Evolutionary conservation across 2,113 vertebrate species (phyloP).

Genomic region (Stegostoma tigrinum): DNA sequence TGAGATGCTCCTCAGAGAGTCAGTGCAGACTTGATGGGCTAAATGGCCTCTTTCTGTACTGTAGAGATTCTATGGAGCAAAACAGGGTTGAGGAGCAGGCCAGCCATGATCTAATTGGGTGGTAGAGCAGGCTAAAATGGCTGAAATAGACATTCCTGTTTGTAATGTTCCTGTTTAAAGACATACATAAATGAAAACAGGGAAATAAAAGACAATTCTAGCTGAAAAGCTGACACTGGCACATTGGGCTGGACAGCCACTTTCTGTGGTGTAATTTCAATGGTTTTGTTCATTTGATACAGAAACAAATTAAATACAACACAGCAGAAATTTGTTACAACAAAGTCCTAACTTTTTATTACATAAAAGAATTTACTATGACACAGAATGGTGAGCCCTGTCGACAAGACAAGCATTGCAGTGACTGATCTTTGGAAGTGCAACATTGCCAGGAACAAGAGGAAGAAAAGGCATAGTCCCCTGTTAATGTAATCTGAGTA

Average conservation of each 20-base stretch:
- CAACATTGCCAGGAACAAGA: constrained; percentile 1
- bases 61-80: not conserved
- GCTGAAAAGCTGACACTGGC: not conserved
- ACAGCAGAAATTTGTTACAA: not conserved
- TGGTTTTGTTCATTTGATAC: not conserved
- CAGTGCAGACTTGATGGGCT: too few relatives aligned
- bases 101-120: not conserved
- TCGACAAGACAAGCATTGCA: not conserved
- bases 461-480: not conserved
- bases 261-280: not conserved
- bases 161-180: not conserved
- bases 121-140: not conserved
- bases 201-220: not conserved
- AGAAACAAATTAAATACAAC: not conserved
- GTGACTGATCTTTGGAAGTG: not conserved
- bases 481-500: not conserved
- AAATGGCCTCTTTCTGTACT: too few relatives aligned
- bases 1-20: too few relatives aligned
- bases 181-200: not conserved
- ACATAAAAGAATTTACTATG: not conserved
- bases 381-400: not conserved
- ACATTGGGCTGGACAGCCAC: not conserved
- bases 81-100: not conserved
- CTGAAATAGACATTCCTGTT: not conserved
- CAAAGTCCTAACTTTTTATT: not conserved